phyloP scores from a whole-genome alignment of 2,888 invertebrate genomes.

The Chalcis sispes region DNA sequence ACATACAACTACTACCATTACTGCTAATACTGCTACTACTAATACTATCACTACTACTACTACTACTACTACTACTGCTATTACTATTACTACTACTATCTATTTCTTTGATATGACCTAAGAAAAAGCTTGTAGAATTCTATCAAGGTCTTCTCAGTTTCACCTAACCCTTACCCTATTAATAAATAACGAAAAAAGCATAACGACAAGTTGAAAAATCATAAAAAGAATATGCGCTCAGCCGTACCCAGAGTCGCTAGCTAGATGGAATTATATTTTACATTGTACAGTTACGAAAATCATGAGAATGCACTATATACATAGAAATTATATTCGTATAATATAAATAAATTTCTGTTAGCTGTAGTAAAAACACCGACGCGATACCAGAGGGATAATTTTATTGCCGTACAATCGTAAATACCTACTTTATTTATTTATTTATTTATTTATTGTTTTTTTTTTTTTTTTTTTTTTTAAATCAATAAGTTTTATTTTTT shows the following conservation, averaged over 20 bases:
- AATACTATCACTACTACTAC: no score
- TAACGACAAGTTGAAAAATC: conserved; percentile 54
- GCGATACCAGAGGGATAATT: conserved; percentile 16
- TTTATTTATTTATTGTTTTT: no score
- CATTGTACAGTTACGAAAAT: conserved; percentile 71
- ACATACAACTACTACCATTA: no score
- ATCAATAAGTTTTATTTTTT: no score
- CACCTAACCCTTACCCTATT: conserved; percentile 41
- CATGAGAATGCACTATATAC: conserved; percentile 65
- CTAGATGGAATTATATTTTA: conserved; percentile 75
- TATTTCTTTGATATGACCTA: no score
- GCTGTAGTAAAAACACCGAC: conserved; percentile 33
- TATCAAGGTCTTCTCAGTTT: conserved; percentile 51
- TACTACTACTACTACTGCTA: no score
- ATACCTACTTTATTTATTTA: conserved; percentile 37
- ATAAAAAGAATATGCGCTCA: conserved; percentile 63
- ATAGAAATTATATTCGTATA: conserved; percentile 65
- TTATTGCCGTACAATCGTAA: conserved; percentile 49
- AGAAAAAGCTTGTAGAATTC: neutral
- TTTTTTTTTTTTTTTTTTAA: no score
- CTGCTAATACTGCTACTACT: no score
- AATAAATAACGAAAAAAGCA: conserved; percentile 39
- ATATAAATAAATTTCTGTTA: conserved; percentile 43
- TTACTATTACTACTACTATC: no score
- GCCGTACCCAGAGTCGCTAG: conserved; percentile 70